Evolutionary conservation across 2,113 vertebrate genomes (phyloP).

Genomic region (Sapayoa aenigma): DNA sequence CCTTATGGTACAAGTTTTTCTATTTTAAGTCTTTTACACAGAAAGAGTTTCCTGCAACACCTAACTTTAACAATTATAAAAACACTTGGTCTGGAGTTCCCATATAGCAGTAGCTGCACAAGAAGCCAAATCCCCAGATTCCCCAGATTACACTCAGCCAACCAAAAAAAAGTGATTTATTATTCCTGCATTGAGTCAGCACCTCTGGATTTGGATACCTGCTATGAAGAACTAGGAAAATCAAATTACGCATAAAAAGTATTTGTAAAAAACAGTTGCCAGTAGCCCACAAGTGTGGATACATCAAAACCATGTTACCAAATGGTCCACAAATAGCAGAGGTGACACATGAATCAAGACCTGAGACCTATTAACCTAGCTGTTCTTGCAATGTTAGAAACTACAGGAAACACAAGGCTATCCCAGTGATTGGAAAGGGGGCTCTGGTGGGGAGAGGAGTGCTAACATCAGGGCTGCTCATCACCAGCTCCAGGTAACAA

Average conservation of each 20-base stretch:
- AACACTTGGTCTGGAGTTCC: not conserved
- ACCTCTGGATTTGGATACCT: not conserved
- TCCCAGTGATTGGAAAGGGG: not conserved
- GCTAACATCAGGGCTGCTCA: not conserved
- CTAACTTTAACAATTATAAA: not conserved
- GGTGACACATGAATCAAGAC: not conserved
- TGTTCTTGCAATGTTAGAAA: not conserved
- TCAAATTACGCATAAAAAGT: not conserved
- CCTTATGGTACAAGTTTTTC: rapidly evolving
- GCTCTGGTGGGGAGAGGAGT: not conserved
- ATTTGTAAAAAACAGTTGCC: not conserved
- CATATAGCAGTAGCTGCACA: not conserved
- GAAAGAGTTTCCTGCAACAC: not conserved
- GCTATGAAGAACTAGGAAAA: not conserved
- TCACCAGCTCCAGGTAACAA: not conserved
- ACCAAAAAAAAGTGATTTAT: not conserved
- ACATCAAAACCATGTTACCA: not conserved
- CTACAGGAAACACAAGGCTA: not conserved
- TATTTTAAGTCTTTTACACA: not conserved
- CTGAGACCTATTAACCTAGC: not conserved
- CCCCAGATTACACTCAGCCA: not conserved
- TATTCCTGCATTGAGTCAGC: not conserved
- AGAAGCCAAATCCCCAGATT: not conserved
- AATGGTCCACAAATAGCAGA: not conserved
- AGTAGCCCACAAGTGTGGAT: not conserved